Base-by-base conservation (phyloP, 2,888 invertebrate genomes). In the Abrostola tripartita region DNA sequence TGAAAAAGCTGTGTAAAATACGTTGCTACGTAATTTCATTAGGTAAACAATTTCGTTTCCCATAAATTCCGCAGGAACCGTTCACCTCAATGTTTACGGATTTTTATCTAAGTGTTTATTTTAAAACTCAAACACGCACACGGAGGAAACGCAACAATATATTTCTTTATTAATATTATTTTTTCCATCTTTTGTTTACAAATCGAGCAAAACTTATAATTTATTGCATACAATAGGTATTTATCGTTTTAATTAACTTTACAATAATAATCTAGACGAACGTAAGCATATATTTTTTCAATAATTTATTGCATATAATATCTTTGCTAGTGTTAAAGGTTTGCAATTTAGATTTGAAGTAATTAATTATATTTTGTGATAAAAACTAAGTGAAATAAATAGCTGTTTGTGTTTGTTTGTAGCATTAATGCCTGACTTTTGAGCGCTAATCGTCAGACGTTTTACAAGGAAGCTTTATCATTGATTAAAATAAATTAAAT, bases 151-250 rank as follows among this genome's bases (percentile, higher is more conserved):
- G 80, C 79, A 88, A 89, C 88, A 87, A 88, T 85, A 90, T 84
- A 86, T 72, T 85, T 85, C 86, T 89, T 86, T 63, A 65, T 64
- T 67, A 79, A 89, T 88, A 89, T 86, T 85, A 88, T 85, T 87
- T 65, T 82, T 83, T 87, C 82, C 83, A 84, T 85, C 85, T 85
- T 87, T 85, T 91, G 90, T 92, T 92, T 91, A 87, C 77, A 66
- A 85, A 85, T 82, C 60, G 64, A 68, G 42, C 58, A 56, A 60
- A 71, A 71, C 75, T 8, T 14, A 44, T 72, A 81, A 66, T 65
- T 59, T 65, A 69, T 82, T 71, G 79, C 50, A 44, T 11, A 37
- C 9, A 47, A 14, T 47, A 47, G 14, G 24, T 36, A 41, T 74
- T 79, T 84, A 87, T 90, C 83, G 78, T 77, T 83, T 85, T 85